phyloP scores from a whole-genome alignment of 30 jellyfish, hydroid and myxozoan species.

The Rhopilema esculentum region DNA sequence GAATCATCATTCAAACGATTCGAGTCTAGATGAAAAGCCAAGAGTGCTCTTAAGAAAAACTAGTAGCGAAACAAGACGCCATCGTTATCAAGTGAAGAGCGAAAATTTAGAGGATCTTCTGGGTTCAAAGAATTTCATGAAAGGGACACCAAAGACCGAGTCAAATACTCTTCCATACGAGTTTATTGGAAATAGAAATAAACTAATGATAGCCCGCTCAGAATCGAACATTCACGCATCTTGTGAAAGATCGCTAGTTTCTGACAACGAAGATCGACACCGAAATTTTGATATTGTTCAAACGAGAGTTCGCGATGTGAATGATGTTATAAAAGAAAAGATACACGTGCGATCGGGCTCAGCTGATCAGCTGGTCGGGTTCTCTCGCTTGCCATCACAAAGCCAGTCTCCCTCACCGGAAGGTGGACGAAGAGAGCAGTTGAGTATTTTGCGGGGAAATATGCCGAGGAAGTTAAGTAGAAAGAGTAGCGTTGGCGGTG shows the following conservation, averaged over 20 bases:
- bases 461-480: constrained; percentile 16
- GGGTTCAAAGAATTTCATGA: neutral
- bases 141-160: constrained; percentile 7
- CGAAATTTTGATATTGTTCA: constrained; percentile 75
- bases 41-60: constrained; percentile 17
- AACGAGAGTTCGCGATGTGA: constrained; percentile 88
- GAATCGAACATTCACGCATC: constrained; percentile 44
- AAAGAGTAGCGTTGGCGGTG: neutral
- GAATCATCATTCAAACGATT: constrained; percentile 4
- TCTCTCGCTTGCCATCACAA: constrained; percentile 9
- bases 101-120: constrained; percentile 60
- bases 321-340: constrained; percentile 86
- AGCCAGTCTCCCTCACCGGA: constrained; percentile 9
- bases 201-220: constrained; percentile 46
- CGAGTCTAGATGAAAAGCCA: constrained; percentile 51
- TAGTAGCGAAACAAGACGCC: constrained; percentile 32
- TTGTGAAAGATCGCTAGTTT: constrained; percentile 11
- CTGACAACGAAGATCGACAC: constrained; percentile 39
- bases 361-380: constrained; percentile 52
- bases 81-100: constrained; percentile 47
- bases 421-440: neutral
- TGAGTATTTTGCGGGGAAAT: neutral
- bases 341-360: constrained; percentile 66
- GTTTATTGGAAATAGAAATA: constrained; percentile 36
- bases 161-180: constrained; percentile 23